These are phyloP conservation scores for Dascillus cervinus DNA, from an alignment of 2,888 invertebrate genomes.

Conservation along the genomic window DNA sequence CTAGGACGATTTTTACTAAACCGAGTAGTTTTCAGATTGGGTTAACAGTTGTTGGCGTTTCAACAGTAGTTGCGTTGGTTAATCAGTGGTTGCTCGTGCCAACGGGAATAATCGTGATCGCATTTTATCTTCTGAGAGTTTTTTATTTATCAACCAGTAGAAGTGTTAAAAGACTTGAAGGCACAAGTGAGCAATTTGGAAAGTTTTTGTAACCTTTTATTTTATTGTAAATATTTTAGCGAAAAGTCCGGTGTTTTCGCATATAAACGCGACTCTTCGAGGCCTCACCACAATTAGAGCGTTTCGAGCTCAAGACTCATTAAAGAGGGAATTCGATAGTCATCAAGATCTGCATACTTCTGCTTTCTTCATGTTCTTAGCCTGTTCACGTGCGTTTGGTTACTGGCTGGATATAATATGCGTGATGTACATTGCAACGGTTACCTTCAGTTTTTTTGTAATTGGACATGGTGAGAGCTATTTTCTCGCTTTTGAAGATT, in stretches of 20 bases:
- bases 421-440: slow-evolving; percentile 55
- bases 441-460: slow-evolving; percentile 59
- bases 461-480: slow-evolving; percentile 31
- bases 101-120: slow-evolving; percentile 52
- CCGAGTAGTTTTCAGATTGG: slow-evolving; percentile 49
- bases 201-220: slow-evolving; percentile 2
- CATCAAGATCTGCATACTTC: slow-evolving; percentile 58
- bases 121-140: slow-evolving; percentile 58
- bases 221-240: slow-evolving; percentile 43
- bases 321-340: slow-evolving; percentile 51
- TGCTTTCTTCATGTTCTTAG: slow-evolving; percentile 65
- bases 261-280: slow-evolving; percentile 62
- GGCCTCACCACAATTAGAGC: slow-evolving; percentile 68
- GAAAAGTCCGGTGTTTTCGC: slow-evolving; percentile 66
- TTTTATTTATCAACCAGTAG: slow-evolving; percentile 69
- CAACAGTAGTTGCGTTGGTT: slow-evolving; percentile 62
- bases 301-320: slow-evolving; percentile 51
- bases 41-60: slow-evolving; percentile 58
- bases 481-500: no score
- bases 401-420: slow-evolving; percentile 66
- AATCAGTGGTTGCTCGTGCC: slow-evolving; percentile 64
- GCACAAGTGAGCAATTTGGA: neutral
- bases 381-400: slow-evolving; percentile 59
- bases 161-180: slow-evolving; percentile 59
- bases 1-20: neutral